Base-by-base conservation (phyloP, 92 coral and sea anemone genomes). In the Nematostella vectensis region DNA sequence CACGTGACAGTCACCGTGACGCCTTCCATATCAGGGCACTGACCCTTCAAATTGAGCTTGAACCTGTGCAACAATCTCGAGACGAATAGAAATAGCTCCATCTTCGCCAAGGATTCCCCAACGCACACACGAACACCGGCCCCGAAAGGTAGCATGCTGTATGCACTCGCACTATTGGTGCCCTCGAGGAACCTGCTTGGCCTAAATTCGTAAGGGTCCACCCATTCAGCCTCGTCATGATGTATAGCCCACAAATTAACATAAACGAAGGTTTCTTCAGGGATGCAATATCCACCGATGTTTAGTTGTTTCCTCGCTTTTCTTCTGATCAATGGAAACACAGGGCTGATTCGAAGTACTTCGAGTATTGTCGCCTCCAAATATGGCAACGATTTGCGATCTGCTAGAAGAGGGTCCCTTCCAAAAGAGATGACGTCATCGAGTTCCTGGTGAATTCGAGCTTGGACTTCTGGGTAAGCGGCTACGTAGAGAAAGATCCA, bases 81-180 rank as follows among this genome's bases (percentile, higher is more conserved):
- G 0, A 79, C 58, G 28, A 72, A 74, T 53, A 79, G 51, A 67
- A 72, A 79, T 24, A 79, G 62, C 40, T 79, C 70, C 17, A 76
- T 28, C 27, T 79, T 79, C 11, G 86, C 76, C 47, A 79, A 29
- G 13, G 68, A 33, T 59, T 67, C 74, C 0, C 86, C 86, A 1
- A 68, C 52, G 37, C 86, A 79, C n/a, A 72, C 86, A 12, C 86
- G 80, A 3, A 60, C 45, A 0, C 86, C 86, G 13, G 86, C 86
- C 29, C 75, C 80, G 30, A 79, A 79, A 3, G 80, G 76, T n/a
- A 53, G 40, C 45, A 79, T 39, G 31, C 62, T 48, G 11, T 61
- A 27, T 27, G 29, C 50, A 40, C 54, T 60, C 26, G 58, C 47
- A 29, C 50, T 26, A 43, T 61, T 73, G 4, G 54, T 3, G 0